Base-by-base conservation (phyloP, 2,797 vertebrate species). In the Anomalospiza imberbis region DNA sequence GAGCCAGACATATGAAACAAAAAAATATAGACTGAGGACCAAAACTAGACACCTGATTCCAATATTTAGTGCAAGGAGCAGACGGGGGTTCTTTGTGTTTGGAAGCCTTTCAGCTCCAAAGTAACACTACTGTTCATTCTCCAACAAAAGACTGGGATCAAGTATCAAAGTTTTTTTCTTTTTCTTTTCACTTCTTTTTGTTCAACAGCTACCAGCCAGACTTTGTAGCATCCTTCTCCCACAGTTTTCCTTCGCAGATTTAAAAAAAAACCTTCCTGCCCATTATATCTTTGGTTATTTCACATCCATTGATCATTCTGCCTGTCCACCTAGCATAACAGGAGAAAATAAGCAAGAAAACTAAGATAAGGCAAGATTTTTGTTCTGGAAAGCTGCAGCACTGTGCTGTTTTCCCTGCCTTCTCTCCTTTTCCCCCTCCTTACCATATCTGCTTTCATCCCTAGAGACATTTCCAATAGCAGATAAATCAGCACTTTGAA, bases 401-500 rank as follows among this genome's bases (percentile, higher is more conserved):
- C 83, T 70, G n/a, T 70, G 51, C 60, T 53, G 14, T 60, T 50
- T 77, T 26, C 45, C 19, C 26, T 47, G 34, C 62, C 31, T 13
- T 74, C 63, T 54, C 82, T 89, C 63, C 50, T 48, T 70, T 62
- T 68, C 66, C 38, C 26, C 51, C 60, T 61, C 42, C 66, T 67
- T 89, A 48, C 34, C 5, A 0, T 71, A 87, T 58, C 58, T 90
- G 75, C 91, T 87, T 90, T 91, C 60, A 89, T 83, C 71, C 91
- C 85, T 73, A 70, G 78, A 96, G 88, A 89, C 88, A 95, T 88
- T 96, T 93, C 91, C 90, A 96, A 94, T 88, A 91, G 92, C 67
- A 73, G 88, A 96, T 95, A 97, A 97, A 97, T 90, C 92, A 94
- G 85, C 93, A 68, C 87, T 97, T 93, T 70, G 67, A 95, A 96